These are phyloP conservation scores for Crepidodera aurea DNA, from an alignment of 2,888 invertebrate species.

Conservation along the genomic window DNA sequence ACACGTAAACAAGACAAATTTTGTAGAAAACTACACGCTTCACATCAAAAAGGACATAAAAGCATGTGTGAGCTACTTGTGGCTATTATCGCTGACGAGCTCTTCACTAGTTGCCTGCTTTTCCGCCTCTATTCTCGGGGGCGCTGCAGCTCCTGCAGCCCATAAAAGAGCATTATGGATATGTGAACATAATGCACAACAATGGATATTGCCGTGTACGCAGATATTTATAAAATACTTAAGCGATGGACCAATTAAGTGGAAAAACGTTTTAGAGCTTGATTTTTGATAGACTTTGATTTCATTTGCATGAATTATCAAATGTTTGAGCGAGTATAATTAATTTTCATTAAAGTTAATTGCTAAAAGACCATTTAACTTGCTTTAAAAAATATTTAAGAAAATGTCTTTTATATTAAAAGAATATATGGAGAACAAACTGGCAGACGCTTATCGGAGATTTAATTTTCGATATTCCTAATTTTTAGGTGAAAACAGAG, in stretches of 20 bases:
- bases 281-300: background rate
- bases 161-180: constrained; percentile 50
- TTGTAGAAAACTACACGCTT: constrained; percentile 57
- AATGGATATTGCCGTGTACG: constrained; percentile 17
- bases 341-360: no score
- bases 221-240: constrained; percentile 46
- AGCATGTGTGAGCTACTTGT: constrained; percentile 59
- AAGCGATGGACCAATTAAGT: constrained; percentile 38
- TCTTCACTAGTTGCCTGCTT: constrained; percentile 53
- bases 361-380: no score
- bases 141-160: constrained; percentile 46
- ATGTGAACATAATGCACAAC: constrained; percentile 37
- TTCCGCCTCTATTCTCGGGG: constrained; percentile 51
- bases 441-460: no score
- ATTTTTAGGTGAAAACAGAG: no score
- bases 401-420: no score
- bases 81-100: constrained; percentile 60
- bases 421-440: no score
- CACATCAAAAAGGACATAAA: constrained; percentile 58
- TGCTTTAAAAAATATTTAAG: no score
- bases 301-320: background rate
- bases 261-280: constrained; percentile 9
- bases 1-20: constrained; percentile 57
- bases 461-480: no score
- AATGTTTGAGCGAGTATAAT: no score